Conservation (phyloP, 2,113 vertebrate species). For the Salvelinus alpinus region DNA sequence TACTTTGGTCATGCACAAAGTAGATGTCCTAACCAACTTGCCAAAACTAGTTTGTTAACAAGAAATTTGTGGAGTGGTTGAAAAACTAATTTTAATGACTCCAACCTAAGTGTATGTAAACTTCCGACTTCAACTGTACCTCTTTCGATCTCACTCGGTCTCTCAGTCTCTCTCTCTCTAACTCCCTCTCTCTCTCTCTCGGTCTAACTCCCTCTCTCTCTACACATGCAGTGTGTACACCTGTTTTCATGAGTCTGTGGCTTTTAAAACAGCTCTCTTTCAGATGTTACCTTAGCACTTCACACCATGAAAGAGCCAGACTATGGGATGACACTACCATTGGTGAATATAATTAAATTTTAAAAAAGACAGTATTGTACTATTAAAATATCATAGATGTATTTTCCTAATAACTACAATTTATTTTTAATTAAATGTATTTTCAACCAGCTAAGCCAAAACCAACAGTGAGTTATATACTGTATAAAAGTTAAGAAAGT, state of each 20-base stretch:
- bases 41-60: too few relatives aligned
- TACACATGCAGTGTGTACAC: neutral
- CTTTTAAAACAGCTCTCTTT: neutral
- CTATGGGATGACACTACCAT: neutral
- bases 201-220: neutral
- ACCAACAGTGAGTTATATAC: neutral
- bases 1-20: too few relatives aligned
- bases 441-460: neutral
- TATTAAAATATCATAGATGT: slow-evolving; percentile 7
- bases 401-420: neutral
- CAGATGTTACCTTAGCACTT: neutral
- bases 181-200: too few relatives aligned
- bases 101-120: too few relatives aligned
- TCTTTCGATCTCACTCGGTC: neutral
- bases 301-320: neutral
- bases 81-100: too few relatives aligned
- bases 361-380: slow-evolving; percentile 14
- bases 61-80: too few relatives aligned
- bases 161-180: neutral
- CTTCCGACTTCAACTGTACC: neutral
- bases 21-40: too few relatives aligned
- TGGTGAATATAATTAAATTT: neutral
- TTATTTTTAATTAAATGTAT: slow-evolving; percentile 3
- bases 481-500: neutral
- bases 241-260: neutral